phyloP scores from a whole-genome alignment of 1,140 invertebrate species.

The Drosophila pandora region DNA sequence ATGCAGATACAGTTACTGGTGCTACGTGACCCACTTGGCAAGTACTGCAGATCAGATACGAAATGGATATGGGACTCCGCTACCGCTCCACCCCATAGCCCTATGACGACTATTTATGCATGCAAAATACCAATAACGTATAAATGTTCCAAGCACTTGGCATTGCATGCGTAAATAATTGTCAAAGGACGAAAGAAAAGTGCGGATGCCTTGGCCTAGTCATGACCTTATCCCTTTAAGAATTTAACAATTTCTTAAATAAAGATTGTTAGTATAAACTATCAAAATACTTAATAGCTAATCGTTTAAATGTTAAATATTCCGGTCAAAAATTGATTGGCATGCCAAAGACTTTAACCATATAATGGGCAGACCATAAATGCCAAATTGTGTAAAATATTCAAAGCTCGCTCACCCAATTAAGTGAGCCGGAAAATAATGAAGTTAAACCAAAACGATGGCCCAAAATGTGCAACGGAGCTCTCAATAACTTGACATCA shows the following conservation, averaged over 20 bases:
- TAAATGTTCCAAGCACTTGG: conserved; percentile 58
- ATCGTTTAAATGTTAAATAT: not conserved
- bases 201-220: conserved; percentile 37
- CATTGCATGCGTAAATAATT: conserved; percentile 28
- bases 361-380: not conserved
- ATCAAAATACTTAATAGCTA: not conserved
- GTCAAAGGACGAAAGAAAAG: conserved; percentile 42
- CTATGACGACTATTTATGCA: conserved; percentile 57
- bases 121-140: conserved; percentile 77
- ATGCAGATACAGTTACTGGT: conserved; percentile 42
- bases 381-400: conserved; percentile 12
- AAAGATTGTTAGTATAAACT: not conserved
- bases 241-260: conserved; percentile 32
- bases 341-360: not conserved
- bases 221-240: conserved; percentile 30
- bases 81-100: not conserved
- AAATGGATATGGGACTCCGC: conserved; percentile 38
- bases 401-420: conserved; percentile 40
- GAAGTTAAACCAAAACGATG: conserved; percentile 6
- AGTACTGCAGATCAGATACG: conserved; percentile 41
- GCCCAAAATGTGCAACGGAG: conserved; percentile 7
- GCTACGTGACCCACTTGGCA: conserved; percentile 75
- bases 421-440: conserved; percentile 3
- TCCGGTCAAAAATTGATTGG: conserved; percentile 9
- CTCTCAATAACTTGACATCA: conserved; percentile 45